Evolutionary conservation across 2,888 invertebrate species (phyloP).

Genomic region (Lepidochitona cinerea): DNA sequence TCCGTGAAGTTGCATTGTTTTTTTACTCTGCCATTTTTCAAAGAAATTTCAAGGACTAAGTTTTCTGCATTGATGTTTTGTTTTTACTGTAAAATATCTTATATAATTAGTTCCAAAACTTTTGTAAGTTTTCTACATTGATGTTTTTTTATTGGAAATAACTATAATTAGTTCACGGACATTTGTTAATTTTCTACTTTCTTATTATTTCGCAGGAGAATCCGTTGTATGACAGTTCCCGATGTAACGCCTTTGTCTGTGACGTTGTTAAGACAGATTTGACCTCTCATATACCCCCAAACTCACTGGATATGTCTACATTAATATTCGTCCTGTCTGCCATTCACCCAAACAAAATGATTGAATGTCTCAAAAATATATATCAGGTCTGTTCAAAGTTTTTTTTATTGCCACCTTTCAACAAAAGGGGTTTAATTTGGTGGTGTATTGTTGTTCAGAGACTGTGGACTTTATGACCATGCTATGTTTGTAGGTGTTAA

Average conservation of each 20-base stretch:
- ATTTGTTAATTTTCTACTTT: too few relatives aligned
- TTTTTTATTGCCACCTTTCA: neutral
- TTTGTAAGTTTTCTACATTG: too few relatives aligned
- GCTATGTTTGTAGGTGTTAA: too few relatives aligned
- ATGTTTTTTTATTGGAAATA: too few relatives aligned
- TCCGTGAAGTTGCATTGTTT: too few relatives aligned
- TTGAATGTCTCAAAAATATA: constrained; percentile 75
- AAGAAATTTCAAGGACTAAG: too few relatives aligned
- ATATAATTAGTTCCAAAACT: too few relatives aligned
- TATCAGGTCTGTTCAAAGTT: constrained; percentile 69
- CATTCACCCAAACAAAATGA: constrained; percentile 89
- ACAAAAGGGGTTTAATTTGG: neutral
- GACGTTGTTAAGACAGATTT: constrained; percentile 84
- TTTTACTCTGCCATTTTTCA: too few relatives aligned
- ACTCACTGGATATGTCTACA: constrained; percentile 83
- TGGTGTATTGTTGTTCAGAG: neutral
- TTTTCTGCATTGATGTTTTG: too few relatives aligned
- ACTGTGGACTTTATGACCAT: too few relatives aligned
- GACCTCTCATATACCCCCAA: constrained; percentile 72
- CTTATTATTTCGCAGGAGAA: constrained; percentile 63
- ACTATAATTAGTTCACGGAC: too few relatives aligned
- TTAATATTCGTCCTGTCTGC: constrained; percentile 96
- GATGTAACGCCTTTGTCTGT: constrained; percentile 85
- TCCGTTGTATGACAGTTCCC: constrained; percentile 77
- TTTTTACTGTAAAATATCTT: too few relatives aligned